A percentile compares a stretch with the other conserved stretches of the same genome.
Evolutionary conservation across 2,113 vertebrate species (phyloP).

Genomic region (Dipodomys ordii): DNA sequence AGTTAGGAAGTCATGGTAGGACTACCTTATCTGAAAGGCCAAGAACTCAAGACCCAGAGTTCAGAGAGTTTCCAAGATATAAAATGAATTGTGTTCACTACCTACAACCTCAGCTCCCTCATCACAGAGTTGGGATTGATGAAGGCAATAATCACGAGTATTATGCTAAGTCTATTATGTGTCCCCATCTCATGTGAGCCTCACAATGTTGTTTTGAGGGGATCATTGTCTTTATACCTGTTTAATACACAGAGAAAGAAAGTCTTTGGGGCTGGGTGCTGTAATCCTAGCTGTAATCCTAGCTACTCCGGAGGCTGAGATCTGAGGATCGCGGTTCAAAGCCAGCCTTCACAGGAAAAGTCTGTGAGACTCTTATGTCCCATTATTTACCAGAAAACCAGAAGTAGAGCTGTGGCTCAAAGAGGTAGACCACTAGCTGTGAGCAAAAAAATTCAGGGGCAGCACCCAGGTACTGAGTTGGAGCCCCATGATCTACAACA

Average conservation of each 20-base stretch:
- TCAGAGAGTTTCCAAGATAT: neutral
- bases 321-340: too few species aligned
- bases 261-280: neutral
- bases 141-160: neutral
- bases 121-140: neutral
- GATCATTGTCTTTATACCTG: neutral
- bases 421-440: too few species aligned
- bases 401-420: too few species aligned
- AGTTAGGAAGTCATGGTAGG: neutral
- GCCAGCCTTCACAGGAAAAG: too few species aligned
- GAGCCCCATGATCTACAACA: too few species aligned
- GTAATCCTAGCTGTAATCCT: too few species aligned
- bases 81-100: neutral
- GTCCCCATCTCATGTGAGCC: neutral
- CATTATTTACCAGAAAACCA: too few species aligned
- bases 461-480: too few species aligned
- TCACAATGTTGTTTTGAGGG: neutral
- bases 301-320: too few species aligned
- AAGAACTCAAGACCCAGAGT: neutral
- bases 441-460: too few species aligned
- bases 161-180: neutral
- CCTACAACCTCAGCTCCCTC: neutral
- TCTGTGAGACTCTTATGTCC: too few species aligned
- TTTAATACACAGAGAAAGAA: neutral
- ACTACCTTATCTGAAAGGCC: neutral